Base-by-base conservation (phyloP, 2,797 vertebrate genomes). In the Sebastes goodei region DNA sequence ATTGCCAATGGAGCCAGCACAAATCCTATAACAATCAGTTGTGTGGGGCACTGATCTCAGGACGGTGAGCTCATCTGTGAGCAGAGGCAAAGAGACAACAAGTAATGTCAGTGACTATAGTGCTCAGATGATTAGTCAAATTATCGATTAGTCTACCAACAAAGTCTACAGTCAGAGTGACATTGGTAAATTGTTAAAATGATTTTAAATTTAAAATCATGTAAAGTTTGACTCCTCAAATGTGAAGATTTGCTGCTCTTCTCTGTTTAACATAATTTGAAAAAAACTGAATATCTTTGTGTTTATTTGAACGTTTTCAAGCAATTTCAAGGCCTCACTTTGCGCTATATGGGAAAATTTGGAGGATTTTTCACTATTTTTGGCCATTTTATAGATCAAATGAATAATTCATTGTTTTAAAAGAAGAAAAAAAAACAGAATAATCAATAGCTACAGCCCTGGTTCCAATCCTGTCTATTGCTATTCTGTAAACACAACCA, bases 11-110 rank as follows among this genome's bases (percentile, higher is more conserved):
- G 55, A 84, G 73, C 49, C 78, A 10, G 68, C 46, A 73, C 57
- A 71, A 81, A 80, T 70, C 72, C 76, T 72, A 3, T 20, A 80
- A 71, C 70, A 81, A 65, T 78, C 66, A 73, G 10, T 27, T 32
- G 10, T 65, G 62, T 56, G 23, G 3, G 15, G 23, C 38, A 35
- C 73, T 66, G 70, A 85, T 81, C 63, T 46, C 68, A 74, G 35
- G 21, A 42, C 35, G 73, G 46, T 35, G 11, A 60, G 30, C n/a
- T 52, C 35, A 29, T 63, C 29, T 21, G 10, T 30, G 25, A 49
- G 25, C 60, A 76, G 35, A 68, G 10, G n/a, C 52, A 72, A 62
- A 72, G 12, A 33, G 30, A 61, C 10, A 53, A 53, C 23, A 53
- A 38, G 53, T 68, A 21, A 42, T 27, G 9, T 56, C 14, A 17